phyloP scores from a whole-genome alignment of 2,888 invertebrate species.

The Pegoplata infirma region DNA sequence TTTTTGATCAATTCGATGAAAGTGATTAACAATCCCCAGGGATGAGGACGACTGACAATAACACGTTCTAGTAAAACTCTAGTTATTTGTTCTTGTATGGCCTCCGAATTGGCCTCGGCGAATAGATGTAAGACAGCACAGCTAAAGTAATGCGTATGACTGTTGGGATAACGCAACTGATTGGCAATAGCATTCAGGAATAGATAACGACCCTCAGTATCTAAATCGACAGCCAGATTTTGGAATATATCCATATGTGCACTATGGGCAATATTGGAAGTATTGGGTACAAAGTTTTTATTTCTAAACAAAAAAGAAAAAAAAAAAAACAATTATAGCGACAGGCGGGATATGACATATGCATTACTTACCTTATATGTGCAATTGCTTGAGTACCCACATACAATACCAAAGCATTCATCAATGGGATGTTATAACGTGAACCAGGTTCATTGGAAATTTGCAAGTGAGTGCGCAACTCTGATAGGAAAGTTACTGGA shows the following conservation, averaged over 20 bases:
- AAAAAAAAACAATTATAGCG: not conserved
- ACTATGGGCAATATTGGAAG: conserved; percentile 98
- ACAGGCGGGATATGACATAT: no score
- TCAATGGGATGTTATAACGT: conserved; percentile 95
- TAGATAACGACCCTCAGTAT: conserved; percentile 96
- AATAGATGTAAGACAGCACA: conserved; percentile 98
- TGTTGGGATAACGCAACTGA: conserved; percentile 98
- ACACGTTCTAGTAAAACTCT: conserved; percentile 96
- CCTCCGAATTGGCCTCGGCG: conserved; percentile 97
- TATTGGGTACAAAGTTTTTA: conserved; percentile 95
- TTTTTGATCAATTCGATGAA: conserved; percentile 99
- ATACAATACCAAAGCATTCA: conserved; percentile 98
- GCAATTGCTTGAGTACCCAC: conserved; percentile 98
- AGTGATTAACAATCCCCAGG: conserved; percentile 99
- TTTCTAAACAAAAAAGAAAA: conserved; percentile 79
- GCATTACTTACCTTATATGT: conserved; percentile 81
- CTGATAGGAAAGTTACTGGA: conserved; percentile 96
- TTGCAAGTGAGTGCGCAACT: conserved; percentile 93
- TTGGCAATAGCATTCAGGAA: conserved; percentile 99
- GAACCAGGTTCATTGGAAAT: conserved; percentile 92
- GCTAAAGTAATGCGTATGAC: conserved; percentile 99
- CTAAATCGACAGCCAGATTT: conserved; percentile 97
- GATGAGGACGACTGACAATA: conserved; percentile 99
- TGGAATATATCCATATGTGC: conserved; percentile 99
- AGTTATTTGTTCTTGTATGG: conserved; percentile 99